Percentiles rank a stretch among this genome's conserved stretches.
Evolutionary conservation across 2,888 invertebrate genomes (phyloP).

Genomic region (Andrena praecox): DNA sequence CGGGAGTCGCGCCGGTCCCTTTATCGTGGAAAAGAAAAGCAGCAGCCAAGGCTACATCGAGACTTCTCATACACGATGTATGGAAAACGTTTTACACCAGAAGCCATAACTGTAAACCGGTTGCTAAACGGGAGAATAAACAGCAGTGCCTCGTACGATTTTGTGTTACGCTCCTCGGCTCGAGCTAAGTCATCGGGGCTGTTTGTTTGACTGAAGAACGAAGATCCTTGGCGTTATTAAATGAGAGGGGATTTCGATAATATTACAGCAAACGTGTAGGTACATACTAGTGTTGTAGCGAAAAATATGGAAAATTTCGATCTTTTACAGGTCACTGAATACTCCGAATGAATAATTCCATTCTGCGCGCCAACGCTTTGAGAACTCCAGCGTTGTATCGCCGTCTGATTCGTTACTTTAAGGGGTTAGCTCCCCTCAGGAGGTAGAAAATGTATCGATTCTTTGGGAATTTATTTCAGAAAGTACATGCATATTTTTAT

Average conservation of each 20-base stretch:
- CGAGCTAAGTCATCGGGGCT: neutral
- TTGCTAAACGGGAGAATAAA: slow-evolving; percentile 56
- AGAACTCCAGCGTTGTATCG: neutral
- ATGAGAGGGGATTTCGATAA: neutral
- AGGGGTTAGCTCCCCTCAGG: too few relatives aligned
- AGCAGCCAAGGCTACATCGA: slow-evolving; percentile 27
- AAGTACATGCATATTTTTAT: too few relatives aligned
- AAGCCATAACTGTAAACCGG: slow-evolving; percentile 58
- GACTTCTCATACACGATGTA: slow-evolving; percentile 12
- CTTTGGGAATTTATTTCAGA: too few relatives aligned
- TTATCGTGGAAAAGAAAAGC: slow-evolving; percentile 11
- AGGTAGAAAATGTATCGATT: too few relatives aligned
- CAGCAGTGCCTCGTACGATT: slow-evolving; percentile 41
- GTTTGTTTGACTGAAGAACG: slow-evolving; percentile 19
- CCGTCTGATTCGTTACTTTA: neutral
- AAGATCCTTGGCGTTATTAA: slow-evolving; percentile 21
- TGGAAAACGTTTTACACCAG: slow-evolving; percentile 52
- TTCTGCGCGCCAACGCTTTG: neutral
- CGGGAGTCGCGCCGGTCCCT: slow-evolving; percentile 17
- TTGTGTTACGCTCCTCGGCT: slow-evolving; percentile 31
- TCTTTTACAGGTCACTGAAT: neutral
- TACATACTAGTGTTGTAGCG: too few relatives aligned
- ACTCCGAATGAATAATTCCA: neutral
- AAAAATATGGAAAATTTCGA: neutral
- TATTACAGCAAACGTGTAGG: neutral